Evolutionary conservation across 2,888 invertebrate genomes (phyloP), one percentile per base, ranked within the genome.

Genomic region (Nomada hirtipes): DNA sequence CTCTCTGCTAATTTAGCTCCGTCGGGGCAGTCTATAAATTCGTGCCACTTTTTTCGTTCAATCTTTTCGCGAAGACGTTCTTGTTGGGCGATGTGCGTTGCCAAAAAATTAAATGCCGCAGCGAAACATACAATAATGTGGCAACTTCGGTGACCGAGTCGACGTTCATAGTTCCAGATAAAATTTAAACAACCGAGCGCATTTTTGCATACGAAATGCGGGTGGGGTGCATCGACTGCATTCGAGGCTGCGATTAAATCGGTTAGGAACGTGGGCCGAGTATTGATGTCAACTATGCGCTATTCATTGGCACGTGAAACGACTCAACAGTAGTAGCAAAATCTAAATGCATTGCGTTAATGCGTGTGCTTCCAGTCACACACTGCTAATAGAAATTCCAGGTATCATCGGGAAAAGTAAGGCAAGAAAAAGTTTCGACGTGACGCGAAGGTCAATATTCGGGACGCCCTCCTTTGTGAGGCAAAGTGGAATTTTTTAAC

Each of bases 341-440:
- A 70, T 88, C 88, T 76, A 88, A 87, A 89, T 89, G 89, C 89
- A 88, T 89, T 65, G 78, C 69, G 90, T 91, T 90, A 90, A 57
- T 36, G 59, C 23, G 60, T 74, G 52, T 50, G 55, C n/a, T 57
- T 42, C 47, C 15, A 13, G 67, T 70, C 75, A 76, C 86, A 53
- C 67, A 75, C 10, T 29, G 44, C 53, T 47, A 36, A 55, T 75
- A 72, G 73, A 84, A 79, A 85, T 85, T 83, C 76, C 60, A 74
- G 79, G 74, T 60, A 76, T 89, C 87, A 76, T 88, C 72, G 86
- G 73, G 69, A 81, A 82, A 86, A 76, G 81, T 61, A 83, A 81
- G 78, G 69, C 72, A 69, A 79, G 80, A 80, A 86, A 88, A 85
- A 86, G 86, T 87, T 23, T 10, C 71, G 61, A 90, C 90, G 90